Evolutionary conservation across 2,888 invertebrate species (phyloP), one percentile per base, ranked within the genome.

Genomic region (Ptilodon capucinus): DNA sequence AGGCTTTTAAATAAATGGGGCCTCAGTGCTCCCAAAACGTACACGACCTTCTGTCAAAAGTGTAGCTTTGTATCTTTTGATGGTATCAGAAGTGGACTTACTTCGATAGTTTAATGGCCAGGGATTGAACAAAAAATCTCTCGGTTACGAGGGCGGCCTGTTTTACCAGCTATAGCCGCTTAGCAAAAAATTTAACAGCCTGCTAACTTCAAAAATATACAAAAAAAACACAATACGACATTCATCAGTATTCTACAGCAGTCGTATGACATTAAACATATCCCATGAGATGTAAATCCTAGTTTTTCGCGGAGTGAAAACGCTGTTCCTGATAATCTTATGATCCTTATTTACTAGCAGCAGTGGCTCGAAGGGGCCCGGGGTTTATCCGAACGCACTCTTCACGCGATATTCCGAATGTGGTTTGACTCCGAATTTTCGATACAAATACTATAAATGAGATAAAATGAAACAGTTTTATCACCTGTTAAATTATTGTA

Each of bases 281-380:
- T 60, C 54, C 51, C 46, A 38, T 35, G 35, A 2, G 49, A 50
- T 68, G 67, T 74, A 78, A 82, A 76, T 75, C 72, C 65, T 67
- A 54, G 62, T 72, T 74, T 71, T 69, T 71, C 71, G 61, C 66
- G 60, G 68, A 79, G 77, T 80, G 77, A 82, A 78, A 81, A 76
- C 74, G 77, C 68, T 68, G 68, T 78, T 79, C 72, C 71, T 77
- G 74, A 79, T 86, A 84, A 86, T 84, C 84, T 75, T 40, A 55
- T 83, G 79, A 87, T 79, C 83, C 81, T 83, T 87, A 87, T 87
- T 85, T 86, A 87, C 84, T 80, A 76, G 73, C 74, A 76, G 73
- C 72, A 54, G 62, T 60, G 63, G 65, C 69, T 67, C 56, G 62
- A 68, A 70, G 64, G 75, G 69, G 57, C 69, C 58, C 55, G 54